Conservation (phyloP, 2,113 vertebrate species). For the Piaya cayana region DNA sequence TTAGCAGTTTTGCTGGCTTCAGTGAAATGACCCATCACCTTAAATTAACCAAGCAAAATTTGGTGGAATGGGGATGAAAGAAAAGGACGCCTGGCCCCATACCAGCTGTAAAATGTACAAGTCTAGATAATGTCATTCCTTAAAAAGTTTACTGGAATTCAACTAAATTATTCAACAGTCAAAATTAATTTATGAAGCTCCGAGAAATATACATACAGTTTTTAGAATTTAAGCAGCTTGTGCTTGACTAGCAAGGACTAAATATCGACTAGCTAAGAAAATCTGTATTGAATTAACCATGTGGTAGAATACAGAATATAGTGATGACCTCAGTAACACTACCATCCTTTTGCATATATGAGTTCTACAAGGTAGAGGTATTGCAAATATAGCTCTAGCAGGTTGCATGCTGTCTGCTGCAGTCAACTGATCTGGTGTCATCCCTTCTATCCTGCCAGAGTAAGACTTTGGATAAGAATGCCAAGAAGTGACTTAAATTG, state of each 20-base stretch:
- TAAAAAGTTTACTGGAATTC: not conserved
- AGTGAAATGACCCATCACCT: not conserved
- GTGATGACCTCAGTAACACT: not conserved
- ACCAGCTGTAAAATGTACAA: not conserved
- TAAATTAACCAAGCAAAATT: not conserved
- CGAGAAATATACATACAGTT: not conserved
- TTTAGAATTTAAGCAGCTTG: not conserved
- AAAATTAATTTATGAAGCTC: not conserved
- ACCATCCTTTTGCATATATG: not conserved
- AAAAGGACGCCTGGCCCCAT: not conserved
- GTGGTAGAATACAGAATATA: not conserved
- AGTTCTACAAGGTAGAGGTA: conserved; percentile 1
- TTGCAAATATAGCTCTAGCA: not conserved
- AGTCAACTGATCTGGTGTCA: not conserved
- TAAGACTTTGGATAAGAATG: not conserved
- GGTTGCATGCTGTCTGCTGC: not conserved
- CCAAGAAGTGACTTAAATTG: not conserved
- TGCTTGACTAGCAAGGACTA: not conserved
- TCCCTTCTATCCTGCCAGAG: not conserved
- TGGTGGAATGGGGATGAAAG: not conserved
- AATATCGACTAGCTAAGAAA: not conserved
- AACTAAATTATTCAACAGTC: not conserved
- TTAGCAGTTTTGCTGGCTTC: not conserved
- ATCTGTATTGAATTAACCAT: not conserved
- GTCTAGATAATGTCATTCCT: not conserved